Base-by-base conservation (phyloP, 2,113 vertebrate genomes). In the Gadus chalcogrammus region DNA sequence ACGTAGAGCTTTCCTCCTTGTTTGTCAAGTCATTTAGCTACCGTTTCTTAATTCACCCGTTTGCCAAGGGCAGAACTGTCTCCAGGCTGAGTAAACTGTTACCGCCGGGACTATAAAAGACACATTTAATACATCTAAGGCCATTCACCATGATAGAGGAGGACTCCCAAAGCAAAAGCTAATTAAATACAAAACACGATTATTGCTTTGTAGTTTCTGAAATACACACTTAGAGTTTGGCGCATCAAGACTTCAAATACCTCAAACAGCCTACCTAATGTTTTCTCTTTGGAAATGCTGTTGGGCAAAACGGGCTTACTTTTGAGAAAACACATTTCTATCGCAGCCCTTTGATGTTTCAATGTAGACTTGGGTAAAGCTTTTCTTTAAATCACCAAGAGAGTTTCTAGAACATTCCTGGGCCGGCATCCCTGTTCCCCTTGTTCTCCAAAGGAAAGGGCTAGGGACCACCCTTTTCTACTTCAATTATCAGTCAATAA, bases 1-100 rank as follows among this genome's bases (percentile, higher is more conserved):
- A 83, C 77, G 28, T 5, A 64, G 66, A 60, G 42, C 70, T 61
- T 61, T 63, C 61, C 9, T 2, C 42, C 60, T 71, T 84, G 77
- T 88, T 83, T 86, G 78, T 71, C 67, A 65, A 8, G 68, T 68
- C 65, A 75, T 27, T 68, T 64, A 73, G 38, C 15, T 3, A 18
- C 18, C 38, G 18, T 69, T 28, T 20, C 58, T 64, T 65, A 69
- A 5, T 42, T 56, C 62, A 12, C 18, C 77, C 59, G 13, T 64
- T 60, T 61, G 38, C 35, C 0, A 5, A 74, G 61, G 60, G 64
- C 70, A 69, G 75, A 63, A 61, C 67, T 64, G 28, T 79, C 53
- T 68, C 74, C 75, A 72, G 84, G 83, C 78, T 77, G 0, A 4
- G 18, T 22, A 61, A 61, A 18, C 60, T 61, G 22, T 13, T 9